Evolutionary conservation across 2,888 invertebrate genomes (phyloP), one percentile per base, ranked within the genome.

Genomic region (Pollenia amentaria): DNA sequence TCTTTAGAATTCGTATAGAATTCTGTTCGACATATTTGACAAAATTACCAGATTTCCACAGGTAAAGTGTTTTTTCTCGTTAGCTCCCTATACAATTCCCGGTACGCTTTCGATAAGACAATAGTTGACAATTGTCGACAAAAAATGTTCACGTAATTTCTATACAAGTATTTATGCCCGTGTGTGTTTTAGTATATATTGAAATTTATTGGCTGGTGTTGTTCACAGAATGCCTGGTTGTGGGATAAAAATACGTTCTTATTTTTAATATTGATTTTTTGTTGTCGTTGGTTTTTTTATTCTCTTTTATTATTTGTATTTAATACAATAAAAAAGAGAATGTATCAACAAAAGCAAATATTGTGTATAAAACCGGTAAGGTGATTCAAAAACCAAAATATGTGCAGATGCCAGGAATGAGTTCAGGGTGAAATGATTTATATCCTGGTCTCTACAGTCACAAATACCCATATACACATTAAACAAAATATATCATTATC

Each of bases 251-350:
- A 70, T 69, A 79, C 51, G 70, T 79, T 70, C 79, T 29, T 70
- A 46, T 70, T 78, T 78, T 79, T 62, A 48, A 69, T 70, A 79
- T 79, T 70, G 69, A 79, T 79, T 78, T 51, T 29, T 9, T 65
- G 6, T 40, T 38, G 7, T 53, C 29, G 2, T n/a, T 16, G 6
- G n/a, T 57, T 38, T 51, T 64, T 16, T 12, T 76, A 21, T 12
- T 44, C 12, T 55, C 18, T 9, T 46, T 77, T 57, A n/a, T 51
- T 48, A 40, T 42, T 21, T 40, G 53, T 46, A 12, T 48, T 48
- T 60, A 78, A 51, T 40, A 60, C 38, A 69, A 46, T 21, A 69
- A 51, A n/a, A 78, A 48, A 16, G 16, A 60, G n/a, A 62, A 29
- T 29, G 29, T 29, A 29, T 11, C 2, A 40, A 62, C 18, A 60